Base-by-base conservation (phyloP, 2,888 invertebrate species). In the Bimastos eiseni region DNA sequence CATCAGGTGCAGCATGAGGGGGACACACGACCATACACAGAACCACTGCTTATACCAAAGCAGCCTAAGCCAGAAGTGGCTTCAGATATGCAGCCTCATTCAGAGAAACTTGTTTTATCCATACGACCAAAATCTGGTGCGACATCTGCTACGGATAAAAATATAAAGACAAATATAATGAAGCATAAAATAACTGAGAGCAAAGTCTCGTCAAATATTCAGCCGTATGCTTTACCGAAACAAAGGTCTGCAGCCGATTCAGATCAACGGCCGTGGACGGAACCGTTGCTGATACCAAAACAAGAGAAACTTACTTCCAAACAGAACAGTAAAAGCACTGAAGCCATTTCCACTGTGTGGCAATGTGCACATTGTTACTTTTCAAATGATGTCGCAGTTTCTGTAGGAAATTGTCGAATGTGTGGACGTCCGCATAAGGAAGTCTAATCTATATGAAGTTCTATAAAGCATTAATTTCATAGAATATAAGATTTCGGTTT, bases 251-350 rank as follows among this genome's bases (percentile, higher is more conserved):
- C 70, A n/a, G 70, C n/a, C n/a, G 30, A n/a, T 70, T 70, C 70
- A n/a, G 70, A 70, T 70, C 70, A 70, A 8, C 70, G 70, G n/a
- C 70, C 70, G 13, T 70, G n/a, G 30, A 70, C 70, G n/a, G 70
- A 70, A 70, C 70, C 70, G 17, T 70, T 70, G 70, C 70, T 70
- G n/a, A n/a, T n/a, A 70, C 70, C 70, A 70, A 70, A 70, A 70
- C 70, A n/a, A 70, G 70, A n/a, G 70, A 70, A 70, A n/a, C 30
- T 70, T 70, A 30, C 70, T 70, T n/a, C 70, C n/a, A 70, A 70
- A n/a, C 70, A 0, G 11, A 70, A 13, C 70, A 70, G 70, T 8
- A 70, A n/a, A 70, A 70, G 70, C 70, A n/a, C 6, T 8, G 70
- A 70, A 70, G 70, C n/a, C 11, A n/a, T 70, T 70, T n/a, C 13